Base-by-base conservation (phyloP, 2,888 invertebrate species). In the Macropis europaea region DNA sequence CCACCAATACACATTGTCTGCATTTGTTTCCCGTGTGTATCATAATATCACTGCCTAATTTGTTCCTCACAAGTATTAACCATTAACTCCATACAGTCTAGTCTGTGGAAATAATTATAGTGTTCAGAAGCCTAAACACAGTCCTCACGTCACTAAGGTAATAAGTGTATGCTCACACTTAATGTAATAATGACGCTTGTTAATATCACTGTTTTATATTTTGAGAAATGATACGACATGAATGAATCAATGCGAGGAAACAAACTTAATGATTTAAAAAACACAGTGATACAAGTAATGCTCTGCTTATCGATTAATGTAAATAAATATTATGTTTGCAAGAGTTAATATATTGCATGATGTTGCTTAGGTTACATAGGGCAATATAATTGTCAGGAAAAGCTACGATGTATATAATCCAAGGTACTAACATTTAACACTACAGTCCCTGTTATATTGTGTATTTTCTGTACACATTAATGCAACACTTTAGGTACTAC, bases 1-100 rank as follows among this genome's bases (percentile, higher is more conserved):
- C 92, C 92, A 92, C 92, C 92, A 92, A 90, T 91, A 92, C 92
- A 92, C 92, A 92, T 92, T 92, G 92, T 92, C 92, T 92, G 92
- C 92, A 92, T 92, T 90, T 89, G 69, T 83, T 82, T 76, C 82
- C 79, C 80, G 77, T 82, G 76, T 79, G 76, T 81, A 76, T 72
- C 67, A 74, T 64, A 71, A 81, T 72, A 79, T 76, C 67, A 74
- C 70, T 80, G 75, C 76, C 77, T 81, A 70, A 81, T 79, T 75
- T 63, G 52, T 73, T 62, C 62, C 60, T 76, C 56, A 66, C 69
- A 54, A 68, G 47, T 72, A 76, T 72, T 53, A 54, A 70, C 53
- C 52, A 57, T 67, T 43, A 75, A 64, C 60, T 79, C 67, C 78
- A 62, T 66, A 73, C 61, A 66, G 54, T 73, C 67, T 72, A 69